Percentiles rank a stretch among this genome's conserved stretches.
Evolutionary conservation across 2,888 invertebrate genomes (phyloP).

Genomic region (Serrognathus titanus): DNA sequence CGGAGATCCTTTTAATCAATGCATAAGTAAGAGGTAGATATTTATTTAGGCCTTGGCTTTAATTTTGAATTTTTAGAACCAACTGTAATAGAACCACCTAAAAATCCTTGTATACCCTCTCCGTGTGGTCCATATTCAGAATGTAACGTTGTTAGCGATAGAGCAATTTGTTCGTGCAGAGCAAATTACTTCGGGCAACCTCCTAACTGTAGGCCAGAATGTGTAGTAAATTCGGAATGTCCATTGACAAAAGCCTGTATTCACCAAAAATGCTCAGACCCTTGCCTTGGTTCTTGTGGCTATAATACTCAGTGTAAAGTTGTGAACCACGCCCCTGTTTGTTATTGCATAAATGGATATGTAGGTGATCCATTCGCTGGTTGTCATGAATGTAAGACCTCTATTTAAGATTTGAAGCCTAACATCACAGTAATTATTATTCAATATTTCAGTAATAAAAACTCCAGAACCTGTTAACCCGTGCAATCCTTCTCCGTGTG

Average conservation of each 20-base stretch:
- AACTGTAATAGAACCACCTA: conserved; percentile 24
- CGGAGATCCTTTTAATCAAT: conserved; percentile 76
- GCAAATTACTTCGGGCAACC: conserved; percentile 74
- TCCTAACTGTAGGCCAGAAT: conserved; percentile 75
- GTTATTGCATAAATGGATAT: conserved; percentile 66
- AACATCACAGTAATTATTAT: no score
- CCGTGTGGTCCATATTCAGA: conserved; percentile 77
- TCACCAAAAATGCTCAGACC: conserved; percentile 68
- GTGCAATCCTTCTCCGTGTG: conserved; percentile 82
- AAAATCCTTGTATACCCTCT: conserved; percentile 65
- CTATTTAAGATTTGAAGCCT: not conserved
- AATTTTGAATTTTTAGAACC: conserved; percentile 38
- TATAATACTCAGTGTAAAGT: conserved; percentile 67
- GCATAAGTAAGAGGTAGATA: conserved; percentile 58
- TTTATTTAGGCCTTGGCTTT: not conserved
- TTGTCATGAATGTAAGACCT: conserved; percentile 56
- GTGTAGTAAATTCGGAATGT: conserved; percentile 70
- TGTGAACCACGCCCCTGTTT: conserved; percentile 69
- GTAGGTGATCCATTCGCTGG: conserved; percentile 79
- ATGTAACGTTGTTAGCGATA: conserved; percentile 64
- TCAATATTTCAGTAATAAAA: conserved; percentile 35
- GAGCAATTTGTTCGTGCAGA: conserved; percentile 72
- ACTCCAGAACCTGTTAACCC: conserved; percentile 58
- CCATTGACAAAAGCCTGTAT: conserved; percentile 69
- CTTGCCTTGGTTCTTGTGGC: conserved; percentile 74